Evolutionary conservation across 2,888 invertebrate genomes (phyloP).

Genomic region (Eremobia ochroleuca): DNA sequence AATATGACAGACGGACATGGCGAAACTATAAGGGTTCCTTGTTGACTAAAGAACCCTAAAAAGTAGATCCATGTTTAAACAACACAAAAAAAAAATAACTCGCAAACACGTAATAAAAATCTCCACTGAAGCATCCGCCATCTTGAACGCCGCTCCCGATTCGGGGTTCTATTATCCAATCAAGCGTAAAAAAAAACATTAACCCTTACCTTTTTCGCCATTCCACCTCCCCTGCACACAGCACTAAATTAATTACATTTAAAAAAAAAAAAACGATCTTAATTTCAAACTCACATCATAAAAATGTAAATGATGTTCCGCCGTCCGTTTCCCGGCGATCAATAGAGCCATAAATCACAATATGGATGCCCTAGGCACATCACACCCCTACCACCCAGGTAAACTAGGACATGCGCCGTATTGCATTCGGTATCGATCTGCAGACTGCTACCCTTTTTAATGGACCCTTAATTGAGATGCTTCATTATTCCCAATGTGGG

Average conservation of each 20-base stretch:
- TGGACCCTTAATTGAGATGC: neutral
- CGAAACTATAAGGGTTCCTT: too few relatives aligned
- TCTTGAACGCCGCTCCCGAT: constrained; percentile 2
- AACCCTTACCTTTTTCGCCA: constrained; percentile 6
- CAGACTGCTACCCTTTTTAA: neutral
- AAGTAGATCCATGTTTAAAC: neutral
- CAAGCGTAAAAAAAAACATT: neutral
- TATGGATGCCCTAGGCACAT: constrained; percentile 40
- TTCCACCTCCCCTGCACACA: neutral
- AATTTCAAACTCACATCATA: neutral
- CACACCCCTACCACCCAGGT: constrained; percentile 45
- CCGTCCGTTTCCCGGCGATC: constrained; percentile 22
- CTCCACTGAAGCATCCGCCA: constrained; percentile 13
- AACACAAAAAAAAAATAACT: neutral
- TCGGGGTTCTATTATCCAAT: neutral
- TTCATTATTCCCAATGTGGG: constrained; percentile 5
- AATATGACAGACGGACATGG: too few relatives aligned
- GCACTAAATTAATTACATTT: constrained; percentile 6
- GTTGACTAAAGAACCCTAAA: too few relatives aligned
- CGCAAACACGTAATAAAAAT: neutral
- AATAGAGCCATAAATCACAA: constrained; percentile 48
- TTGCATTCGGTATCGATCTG: constrained; percentile 43
- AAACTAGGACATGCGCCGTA: constrained; percentile 52
- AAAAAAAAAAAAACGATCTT: neutral
- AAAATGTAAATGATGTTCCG: neutral